Evolutionary conservation across 2,888 invertebrate genomes (phyloP).

Genomic region (Drosophila birchii): DNA sequence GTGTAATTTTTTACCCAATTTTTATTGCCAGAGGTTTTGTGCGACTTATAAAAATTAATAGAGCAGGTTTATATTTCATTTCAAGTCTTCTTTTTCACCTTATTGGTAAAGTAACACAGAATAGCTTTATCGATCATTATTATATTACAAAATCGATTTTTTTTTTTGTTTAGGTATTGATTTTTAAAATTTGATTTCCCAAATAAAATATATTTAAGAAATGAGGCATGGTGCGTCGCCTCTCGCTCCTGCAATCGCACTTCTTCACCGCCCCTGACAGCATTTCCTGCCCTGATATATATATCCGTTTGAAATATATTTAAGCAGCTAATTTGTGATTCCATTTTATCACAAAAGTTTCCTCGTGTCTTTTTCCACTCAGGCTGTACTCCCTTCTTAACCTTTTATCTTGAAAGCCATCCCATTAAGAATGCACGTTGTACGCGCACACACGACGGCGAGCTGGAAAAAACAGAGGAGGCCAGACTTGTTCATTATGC

Average conservation of each 20-base stretch:
- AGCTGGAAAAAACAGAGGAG: slow-evolving; percentile 6
- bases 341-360: slow-evolving; percentile 33
- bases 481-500: slow-evolving; percentile 60
- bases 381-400: not conserved
- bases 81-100: no score
- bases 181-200: no score
- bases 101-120: no score
- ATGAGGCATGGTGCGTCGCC: no score
- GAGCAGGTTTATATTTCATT: no score
- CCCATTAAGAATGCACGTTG: slow-evolving; percentile 54
- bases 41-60: no score
- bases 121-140: no score
- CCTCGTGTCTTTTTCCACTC: slow-evolving; percentile 4
- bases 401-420: slow-evolving; percentile 35
- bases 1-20: no score
- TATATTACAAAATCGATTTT: no score
- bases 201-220: no score
- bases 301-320: slow-evolving; percentile 5
- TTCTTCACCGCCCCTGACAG: not conserved
- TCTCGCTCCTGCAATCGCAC: not conserved
- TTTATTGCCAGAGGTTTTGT: no score
- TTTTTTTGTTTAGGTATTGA: no score
- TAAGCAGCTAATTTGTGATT: slow-evolving; percentile 37
- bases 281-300: not conserved
- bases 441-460: slow-evolving; percentile 16